A percentile compares a stretch with the other conserved stretches of the same genome.
Conservation (phyloP, 2,113 vertebrate species). For the Dromiciops gliroides region DNA sequence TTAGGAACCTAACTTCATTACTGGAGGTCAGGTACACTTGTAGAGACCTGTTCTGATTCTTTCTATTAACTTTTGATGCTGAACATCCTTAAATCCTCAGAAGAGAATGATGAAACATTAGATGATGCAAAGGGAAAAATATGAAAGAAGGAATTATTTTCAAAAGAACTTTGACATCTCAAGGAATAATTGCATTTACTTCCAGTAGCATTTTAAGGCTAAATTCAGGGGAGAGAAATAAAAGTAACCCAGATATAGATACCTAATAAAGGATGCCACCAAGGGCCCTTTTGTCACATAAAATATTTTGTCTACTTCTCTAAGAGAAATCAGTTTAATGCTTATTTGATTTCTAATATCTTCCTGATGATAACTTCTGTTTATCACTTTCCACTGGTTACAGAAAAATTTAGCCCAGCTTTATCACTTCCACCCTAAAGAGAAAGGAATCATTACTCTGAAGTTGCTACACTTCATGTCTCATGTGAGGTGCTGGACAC, state of each 20-base stretch:
- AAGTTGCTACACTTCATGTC: too few species aligned
- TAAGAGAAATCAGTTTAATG: neutral
- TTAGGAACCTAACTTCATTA: neutral
- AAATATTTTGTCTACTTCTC: neutral
- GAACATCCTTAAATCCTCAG: neutral
- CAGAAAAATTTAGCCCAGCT: too few species aligned
- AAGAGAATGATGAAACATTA: rapidly evolving
- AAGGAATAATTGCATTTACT: neutral
- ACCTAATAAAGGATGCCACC: neutral
- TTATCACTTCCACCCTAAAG: too few species aligned
- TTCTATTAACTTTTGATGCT: neutral
- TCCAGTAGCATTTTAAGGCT: neutral
- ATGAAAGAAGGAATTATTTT: neutral
- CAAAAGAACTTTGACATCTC: neutral
- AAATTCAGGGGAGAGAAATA: neutral
- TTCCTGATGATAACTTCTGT: neutral
- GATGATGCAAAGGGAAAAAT: neutral
- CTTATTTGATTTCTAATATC: neutral
- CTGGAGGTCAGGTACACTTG: neutral
- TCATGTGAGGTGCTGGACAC: too few species aligned
- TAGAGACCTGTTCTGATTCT: neutral
- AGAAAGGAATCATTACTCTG: too few species aligned
- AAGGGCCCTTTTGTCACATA: neutral
- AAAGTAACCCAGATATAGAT: neutral
- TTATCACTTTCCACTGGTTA: too few species aligned